Conservation (phyloP, 2,797 vertebrate genomes). For the Toxotes lorentzi region DNA sequence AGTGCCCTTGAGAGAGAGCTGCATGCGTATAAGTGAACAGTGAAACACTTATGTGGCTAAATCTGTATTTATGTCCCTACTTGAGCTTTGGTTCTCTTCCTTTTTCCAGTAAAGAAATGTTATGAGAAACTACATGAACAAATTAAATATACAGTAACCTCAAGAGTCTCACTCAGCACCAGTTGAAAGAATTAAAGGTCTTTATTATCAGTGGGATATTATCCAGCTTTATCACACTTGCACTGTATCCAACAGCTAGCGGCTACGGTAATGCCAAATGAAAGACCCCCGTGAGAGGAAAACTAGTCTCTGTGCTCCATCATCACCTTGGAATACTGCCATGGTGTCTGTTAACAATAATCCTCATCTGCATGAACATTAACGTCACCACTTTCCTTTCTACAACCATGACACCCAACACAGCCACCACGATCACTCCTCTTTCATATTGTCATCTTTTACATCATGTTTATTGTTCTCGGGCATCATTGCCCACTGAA, state of each 20-base stretch:
- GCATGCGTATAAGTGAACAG: slow-evolving; percentile 28
- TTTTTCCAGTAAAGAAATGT: slow-evolving; percentile 15
- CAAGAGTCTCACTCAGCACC: slow-evolving; percentile 30
- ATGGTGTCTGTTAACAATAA: slow-evolving; percentile 31
- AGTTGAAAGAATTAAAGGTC: slow-evolving; percentile 42
- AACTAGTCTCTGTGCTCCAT: slow-evolving; percentile 31
- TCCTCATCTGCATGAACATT: slow-evolving; percentile 34
- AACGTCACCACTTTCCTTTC: slow-evolving; percentile 21
- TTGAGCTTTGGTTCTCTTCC: slow-evolving; percentile 14
- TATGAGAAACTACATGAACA: slow-evolving; percentile 22
- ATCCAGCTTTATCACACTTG: slow-evolving; percentile 57
- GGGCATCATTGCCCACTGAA: background rate
- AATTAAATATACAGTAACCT: slow-evolving; percentile 23
- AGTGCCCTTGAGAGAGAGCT: slow-evolving; percentile 53
- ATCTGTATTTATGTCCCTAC: slow-evolving; percentile 36
- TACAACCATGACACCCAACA: background rate
- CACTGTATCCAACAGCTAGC: slow-evolving; percentile 40
- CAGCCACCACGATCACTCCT: background rate
- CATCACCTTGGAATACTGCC: slow-evolving; percentile 53
- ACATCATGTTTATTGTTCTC: slow-evolving; percentile 13
- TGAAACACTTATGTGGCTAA: slow-evolving; percentile 30
- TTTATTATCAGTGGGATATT: slow-evolving; percentile 45
- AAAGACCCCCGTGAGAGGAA: slow-evolving; percentile 69
- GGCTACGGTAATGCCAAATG: slow-evolving; percentile 50
- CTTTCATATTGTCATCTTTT: slow-evolving; percentile 1